These are phyloP conservation scores for Poeciliopsis paucimaculata DNA, from an alignment of 2,797 vertebrate genomes.

Conservation along the genomic window DNA sequence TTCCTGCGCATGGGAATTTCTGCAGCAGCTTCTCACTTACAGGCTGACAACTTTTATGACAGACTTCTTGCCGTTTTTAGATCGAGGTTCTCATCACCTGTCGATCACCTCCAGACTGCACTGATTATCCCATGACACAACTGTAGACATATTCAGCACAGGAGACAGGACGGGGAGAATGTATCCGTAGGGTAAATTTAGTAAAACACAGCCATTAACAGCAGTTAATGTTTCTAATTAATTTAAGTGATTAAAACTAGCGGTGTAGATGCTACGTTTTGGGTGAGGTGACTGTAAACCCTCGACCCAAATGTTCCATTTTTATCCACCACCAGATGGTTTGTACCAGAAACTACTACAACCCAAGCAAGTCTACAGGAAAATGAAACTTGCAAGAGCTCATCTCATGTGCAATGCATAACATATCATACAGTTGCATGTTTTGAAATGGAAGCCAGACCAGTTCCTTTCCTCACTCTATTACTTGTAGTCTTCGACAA, in stretches of 20 bases:
- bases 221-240: slow-evolving; percentile 7
- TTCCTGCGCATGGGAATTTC: slow-evolving; percentile 14
- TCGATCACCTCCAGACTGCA: slow-evolving; percentile 26
- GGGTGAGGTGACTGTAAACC: slow-evolving; percentile 10
- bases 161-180: slow-evolving; percentile 16
- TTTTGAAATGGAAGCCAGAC: slow-evolving; percentile 4
- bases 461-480: slow-evolving; percentile 29
- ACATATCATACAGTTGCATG: slow-evolving; percentile 28
- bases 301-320: slow-evolving; percentile 55
- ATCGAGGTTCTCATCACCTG: slow-evolving; percentile 36
- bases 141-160: slow-evolving; percentile 18
- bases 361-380: slow-evolving; percentile 34
- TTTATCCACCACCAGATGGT: slow-evolving; percentile 56
- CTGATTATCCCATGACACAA: slow-evolving; percentile 24
- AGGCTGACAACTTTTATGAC: slow-evolving; percentile 55
- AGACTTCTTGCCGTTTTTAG: slow-evolving; percentile 59
- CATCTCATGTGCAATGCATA: slow-evolving; percentile 69
- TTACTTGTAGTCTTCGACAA: slow-evolving; percentile 34
- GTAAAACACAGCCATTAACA: slow-evolving; percentile 7
- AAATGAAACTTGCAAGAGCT: slow-evolving; percentile 39
- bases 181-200: background rate
- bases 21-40: slow-evolving; percentile 35
- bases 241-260: slow-evolving; percentile 16
- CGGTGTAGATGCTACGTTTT: slow-evolving; percentile 4
- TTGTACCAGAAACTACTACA: slow-evolving; percentile 45